These are phyloP conservation scores for Siphamia tubifer DNA, from an alignment of 2,113 vertebrate species.

Conservation along the genomic window DNA sequence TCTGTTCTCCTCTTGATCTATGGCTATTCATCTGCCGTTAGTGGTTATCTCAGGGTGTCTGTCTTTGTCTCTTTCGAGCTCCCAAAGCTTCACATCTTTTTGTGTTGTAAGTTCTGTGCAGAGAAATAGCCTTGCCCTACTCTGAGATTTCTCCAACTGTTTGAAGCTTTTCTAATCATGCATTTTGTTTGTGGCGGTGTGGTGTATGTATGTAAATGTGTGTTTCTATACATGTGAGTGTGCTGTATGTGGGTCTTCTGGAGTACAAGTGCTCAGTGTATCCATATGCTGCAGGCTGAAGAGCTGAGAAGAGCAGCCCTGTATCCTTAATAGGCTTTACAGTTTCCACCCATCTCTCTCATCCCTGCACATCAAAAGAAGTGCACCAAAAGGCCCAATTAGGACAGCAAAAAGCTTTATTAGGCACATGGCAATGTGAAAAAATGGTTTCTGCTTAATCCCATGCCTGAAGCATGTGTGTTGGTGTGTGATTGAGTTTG, in stretches of 20 bases:
- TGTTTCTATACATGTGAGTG: not conserved
- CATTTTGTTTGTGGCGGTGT: constrained; percentile 11
- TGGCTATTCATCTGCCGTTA: not conserved
- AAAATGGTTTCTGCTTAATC: constrained; percentile 42
- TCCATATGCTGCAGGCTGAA: constrained; percentile 40
- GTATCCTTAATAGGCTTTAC: constrained; percentile 44
- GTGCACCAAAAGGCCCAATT: constrained; percentile 65
- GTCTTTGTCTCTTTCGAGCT: constrained; percentile 16
- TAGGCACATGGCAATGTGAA: constrained; percentile 43
- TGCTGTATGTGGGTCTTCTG: constrained; percentile 4
- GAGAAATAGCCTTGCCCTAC: constrained; percentile 6
- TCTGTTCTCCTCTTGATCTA: constrained; percentile 38
- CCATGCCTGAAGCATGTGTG: constrained; percentile 36
- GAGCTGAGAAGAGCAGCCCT: constrained; percentile 19
- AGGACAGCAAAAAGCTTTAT: constrained; percentile 63
- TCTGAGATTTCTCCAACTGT: constrained; percentile 16
- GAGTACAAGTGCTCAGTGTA: constrained; percentile 23
- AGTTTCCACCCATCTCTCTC: constrained; percentile 47
- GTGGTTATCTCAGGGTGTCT: constrained; percentile 32
- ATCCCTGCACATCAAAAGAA: constrained; percentile 67
- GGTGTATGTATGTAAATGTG: constrained; percentile 12
- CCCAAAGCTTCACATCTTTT: constrained; percentile 13
- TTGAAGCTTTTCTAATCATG: constrained; percentile 41
- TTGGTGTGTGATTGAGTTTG: not conserved
- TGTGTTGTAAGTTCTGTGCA: not conserved